phyloP scores from a whole-genome alignment of 2,888 invertebrate species.

The Drosophila monieri region DNA sequence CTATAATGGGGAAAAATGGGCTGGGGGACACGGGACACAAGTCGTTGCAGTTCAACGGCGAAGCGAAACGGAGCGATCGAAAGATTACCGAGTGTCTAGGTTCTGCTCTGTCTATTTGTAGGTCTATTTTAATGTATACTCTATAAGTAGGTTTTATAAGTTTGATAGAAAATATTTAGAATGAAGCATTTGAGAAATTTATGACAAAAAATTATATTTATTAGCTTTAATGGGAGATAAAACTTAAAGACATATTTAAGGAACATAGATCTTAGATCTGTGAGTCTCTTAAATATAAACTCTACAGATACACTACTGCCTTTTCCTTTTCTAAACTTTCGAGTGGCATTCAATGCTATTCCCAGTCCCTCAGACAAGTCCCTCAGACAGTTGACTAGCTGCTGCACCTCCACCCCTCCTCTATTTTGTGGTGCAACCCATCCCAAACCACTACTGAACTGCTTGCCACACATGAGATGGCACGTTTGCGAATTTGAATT shows the following conservation, averaged over 20 bases:
- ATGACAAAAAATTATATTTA: too few relatives aligned
- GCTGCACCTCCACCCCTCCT: slow-evolving; percentile 6
- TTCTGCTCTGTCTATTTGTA: slow-evolving; percentile 3
- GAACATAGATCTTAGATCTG: too few relatives aligned
- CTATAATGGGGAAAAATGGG: slow-evolving; percentile 13
- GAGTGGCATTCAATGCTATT: slow-evolving; percentile 37
- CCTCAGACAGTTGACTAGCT: slow-evolving; percentile 27
- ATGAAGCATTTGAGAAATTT: too few relatives aligned
- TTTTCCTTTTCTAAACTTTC: slow-evolving; percentile 20
- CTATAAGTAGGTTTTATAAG: not conserved
- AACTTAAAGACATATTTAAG: too few relatives aligned
- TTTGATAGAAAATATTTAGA: not conserved
- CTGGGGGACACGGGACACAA: slow-evolving; percentile 10
- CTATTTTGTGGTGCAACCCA: slow-evolving; percentile 13
- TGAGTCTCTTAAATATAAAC: too few relatives aligned
- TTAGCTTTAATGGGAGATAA: too few relatives aligned
- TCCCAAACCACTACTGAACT: slow-evolving; percentile 21
- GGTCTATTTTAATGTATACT: not conserved
- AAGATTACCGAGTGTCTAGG: slow-evolving; percentile 14
- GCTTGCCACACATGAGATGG: slow-evolving; percentile 51
- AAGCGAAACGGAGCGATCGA: slow-evolving; percentile 25
- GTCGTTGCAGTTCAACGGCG: slow-evolving; percentile 29
- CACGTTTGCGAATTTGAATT: slow-evolving; percentile 72
- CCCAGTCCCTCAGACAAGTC: too few relatives aligned
- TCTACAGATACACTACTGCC: not conserved